phyloP scores from a whole-genome alignment of 2,888 invertebrate species.

The Eupithecia tripunctaria region DNA sequence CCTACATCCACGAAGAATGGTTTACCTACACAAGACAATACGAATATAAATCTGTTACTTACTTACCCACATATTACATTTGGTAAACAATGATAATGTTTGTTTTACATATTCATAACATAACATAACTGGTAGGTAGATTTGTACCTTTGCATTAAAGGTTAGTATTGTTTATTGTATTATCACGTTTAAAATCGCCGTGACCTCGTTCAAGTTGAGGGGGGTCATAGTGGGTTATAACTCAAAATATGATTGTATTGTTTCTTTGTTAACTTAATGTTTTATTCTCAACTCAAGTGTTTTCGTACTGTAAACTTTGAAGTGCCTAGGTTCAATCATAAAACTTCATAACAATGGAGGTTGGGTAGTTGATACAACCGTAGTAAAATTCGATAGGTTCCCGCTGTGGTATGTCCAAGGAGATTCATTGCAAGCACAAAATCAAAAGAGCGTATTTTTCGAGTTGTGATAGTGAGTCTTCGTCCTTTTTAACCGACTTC shows the following conservation, averaged over 20 bases:
- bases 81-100: not conserved
- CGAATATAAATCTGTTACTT: not conserved
- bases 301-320: constrained; percentile 2
- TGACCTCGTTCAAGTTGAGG: constrained; percentile 11
- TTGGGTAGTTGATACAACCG: not conserved
- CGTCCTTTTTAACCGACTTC: too few species aligned
- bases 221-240: constrained; percentile 9
- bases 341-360: not conserved
- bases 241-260: constrained; percentile 27
- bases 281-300: not conserved
- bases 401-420: not conserved
- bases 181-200: constrained; percentile 27
- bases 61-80: not conserved
- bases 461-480: not conserved
- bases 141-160: not conserved
- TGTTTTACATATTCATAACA: not conserved
- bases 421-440: not conserved
- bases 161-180: constrained; percentile 27
- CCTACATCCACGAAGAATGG: too few species aligned
- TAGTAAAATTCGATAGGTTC: not conserved
- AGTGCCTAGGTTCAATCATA: not conserved
- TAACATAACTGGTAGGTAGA: not conserved
- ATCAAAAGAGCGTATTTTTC: not conserved
- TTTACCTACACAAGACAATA: not conserved
- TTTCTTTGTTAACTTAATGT: constrained; percentile 29